These are phyloP conservation scores for Ficedula albicollis DNA, from an alignment of 2,797 vertebrate species.

Conservation along the genomic window DNA sequence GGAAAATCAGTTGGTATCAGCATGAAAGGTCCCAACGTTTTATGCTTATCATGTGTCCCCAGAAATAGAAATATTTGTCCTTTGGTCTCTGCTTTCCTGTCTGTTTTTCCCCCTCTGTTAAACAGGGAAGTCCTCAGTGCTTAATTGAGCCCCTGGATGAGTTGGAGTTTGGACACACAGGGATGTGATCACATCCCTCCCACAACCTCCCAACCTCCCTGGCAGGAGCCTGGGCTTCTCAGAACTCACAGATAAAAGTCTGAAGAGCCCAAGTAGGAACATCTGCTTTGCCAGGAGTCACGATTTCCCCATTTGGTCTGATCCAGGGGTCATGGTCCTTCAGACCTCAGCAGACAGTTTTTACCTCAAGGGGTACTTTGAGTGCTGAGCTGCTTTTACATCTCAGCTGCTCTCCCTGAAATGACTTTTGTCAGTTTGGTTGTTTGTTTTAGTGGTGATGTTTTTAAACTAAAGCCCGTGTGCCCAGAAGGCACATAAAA, in stretches of 20 bases:
- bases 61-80: constrained; percentile 35
- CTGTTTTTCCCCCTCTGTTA: neutral
- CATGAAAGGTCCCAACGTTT: neutral
- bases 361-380: neutral
- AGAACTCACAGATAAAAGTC: neutral
- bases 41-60: neutral
- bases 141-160: neutral
- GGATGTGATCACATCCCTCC: neutral
- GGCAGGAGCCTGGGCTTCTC: neutral
- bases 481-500: constrained; percentile 58
- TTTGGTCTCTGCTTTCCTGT: neutral
- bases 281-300: neutral
- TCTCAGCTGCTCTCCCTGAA: constrained; percentile 1
- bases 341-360: neutral
- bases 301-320: neutral
- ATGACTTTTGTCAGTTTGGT: constrained; percentile 48
- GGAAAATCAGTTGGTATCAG: neutral
- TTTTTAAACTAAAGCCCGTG: constrained; percentile 34
- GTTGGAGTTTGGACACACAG: neutral
- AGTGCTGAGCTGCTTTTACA: constrained; percentile 22
- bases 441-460: constrained; percentile 59
- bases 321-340: neutral
- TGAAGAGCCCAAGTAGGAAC: neutral
- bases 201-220: neutral
- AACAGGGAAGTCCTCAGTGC: neutral